Base-by-base conservation (phyloP, 1,140 invertebrate species). In the Danaus melanippus region DNA sequence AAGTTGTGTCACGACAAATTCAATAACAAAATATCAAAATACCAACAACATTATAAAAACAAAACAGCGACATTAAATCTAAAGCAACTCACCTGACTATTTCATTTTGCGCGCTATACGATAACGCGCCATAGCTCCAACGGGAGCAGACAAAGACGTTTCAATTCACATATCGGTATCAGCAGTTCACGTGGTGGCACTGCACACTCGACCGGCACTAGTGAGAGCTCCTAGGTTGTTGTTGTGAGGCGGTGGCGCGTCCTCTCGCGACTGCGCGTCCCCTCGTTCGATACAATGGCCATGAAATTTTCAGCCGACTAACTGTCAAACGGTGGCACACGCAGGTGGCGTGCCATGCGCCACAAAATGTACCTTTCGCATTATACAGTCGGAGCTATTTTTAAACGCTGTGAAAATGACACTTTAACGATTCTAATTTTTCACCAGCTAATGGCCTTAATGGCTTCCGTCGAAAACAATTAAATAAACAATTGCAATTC, bases 301-400 rank as follows among this genome's bases (percentile, higher is more conserved):
- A 85, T 85, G 79, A 85, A 85, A 85, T 67, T 80, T 84, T 85
- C 74, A 85, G 73, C 76, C 74, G 69, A 73, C 62, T 60, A 51
- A 55, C 79, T 85, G 82, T 84, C 82, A 85, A 78, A 71, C 74
- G 73, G 72, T 81, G 77, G 74, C 67, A 66, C 69, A 76, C 74
- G 75, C 74, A 80, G 71, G 67, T 75, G 66, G 47, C 60, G 61
- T 63, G 58, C 60, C 61, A 66, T 62, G 54, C 61, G 53, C 59
- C 54, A 60, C 52, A 60, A 59, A 56, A 46, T 46, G 44, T 53
- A 42, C 17, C 48, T 43, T 50, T 45, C 46, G 9, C 46, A 55
- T 55, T 55, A 17, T 15, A 17, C 11, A 40, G 9, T 47, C 41
- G 10, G 12, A 8, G n/a, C 43, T 44, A 44, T 32, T 32, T 32